phyloP scores from a whole-genome alignment of 1,140 invertebrate genomes.

The Thaumetopoea pityocampa region DNA sequence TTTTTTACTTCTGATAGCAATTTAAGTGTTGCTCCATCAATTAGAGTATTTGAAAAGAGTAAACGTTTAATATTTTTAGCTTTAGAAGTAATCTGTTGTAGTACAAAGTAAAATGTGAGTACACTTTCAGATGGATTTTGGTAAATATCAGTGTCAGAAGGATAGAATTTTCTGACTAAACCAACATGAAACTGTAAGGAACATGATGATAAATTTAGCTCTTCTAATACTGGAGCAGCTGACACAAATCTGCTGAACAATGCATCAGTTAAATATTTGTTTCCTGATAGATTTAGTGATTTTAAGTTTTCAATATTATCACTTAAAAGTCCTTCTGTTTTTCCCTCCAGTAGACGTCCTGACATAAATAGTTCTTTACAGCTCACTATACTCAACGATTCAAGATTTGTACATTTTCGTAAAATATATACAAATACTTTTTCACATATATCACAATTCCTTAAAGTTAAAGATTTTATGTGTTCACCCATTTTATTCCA shows the following conservation, averaged over 20 bases:
- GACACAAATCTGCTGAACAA: conserved; percentile 80
- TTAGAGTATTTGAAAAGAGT: conserved; percentile 80
- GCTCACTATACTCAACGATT: conserved; percentile 77
- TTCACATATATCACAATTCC: conserved; percentile 79
- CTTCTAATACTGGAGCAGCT: conserved; percentile 77
- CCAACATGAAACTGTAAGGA: conserved; percentile 83
- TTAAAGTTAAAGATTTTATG: conserved; percentile 69
- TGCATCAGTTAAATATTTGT: conserved; percentile 84
- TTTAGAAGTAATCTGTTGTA: conserved; percentile 77
- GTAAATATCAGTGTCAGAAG: conserved; percentile 54
- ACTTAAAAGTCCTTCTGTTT: conserved; percentile 69
- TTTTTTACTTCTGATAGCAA: conserved; percentile 73
- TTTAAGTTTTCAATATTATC: conserved; percentile 76
- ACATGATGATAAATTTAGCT: conserved; percentile 79
- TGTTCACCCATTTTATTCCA: conserved; percentile 70
- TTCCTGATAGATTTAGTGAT: conserved; percentile 78
- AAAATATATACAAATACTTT: conserved; percentile 78
- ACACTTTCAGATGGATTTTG: conserved; percentile 80
- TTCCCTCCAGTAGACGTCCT: conserved; percentile 79
- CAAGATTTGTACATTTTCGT: conserved; percentile 75
- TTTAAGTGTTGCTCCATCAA: conserved; percentile 79
- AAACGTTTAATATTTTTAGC: conserved; percentile 76
- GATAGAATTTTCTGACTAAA: conserved; percentile 81
- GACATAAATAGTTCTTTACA: conserved; percentile 85
- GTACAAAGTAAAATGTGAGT: conserved; percentile 82